These are phyloP conservation scores for Bubo scandiacus DNA, from an alignment of 2,113 vertebrate species.

Conservation along the genomic window DNA sequence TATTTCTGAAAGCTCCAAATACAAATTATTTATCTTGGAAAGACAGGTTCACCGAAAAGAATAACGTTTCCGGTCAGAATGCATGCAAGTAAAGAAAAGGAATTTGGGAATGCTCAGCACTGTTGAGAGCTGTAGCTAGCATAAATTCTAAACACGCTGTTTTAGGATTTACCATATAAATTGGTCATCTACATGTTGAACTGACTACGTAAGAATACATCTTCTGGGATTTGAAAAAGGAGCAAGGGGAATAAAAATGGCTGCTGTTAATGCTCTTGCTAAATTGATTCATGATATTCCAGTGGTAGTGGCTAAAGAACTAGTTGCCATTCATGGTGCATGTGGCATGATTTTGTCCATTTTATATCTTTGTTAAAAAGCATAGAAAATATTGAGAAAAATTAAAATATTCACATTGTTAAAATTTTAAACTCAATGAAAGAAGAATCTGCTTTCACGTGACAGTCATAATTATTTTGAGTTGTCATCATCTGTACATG, in stretches of 20 bases:
- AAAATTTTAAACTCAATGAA: background rate
- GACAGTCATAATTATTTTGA: background rate
- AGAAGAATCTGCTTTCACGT: background rate
- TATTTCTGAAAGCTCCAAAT: conserved; percentile 1
- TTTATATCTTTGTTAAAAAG: background rate
- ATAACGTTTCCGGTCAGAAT: background rate
- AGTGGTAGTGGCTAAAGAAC: background rate
- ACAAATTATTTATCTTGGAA: background rate
- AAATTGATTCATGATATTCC: background rate
- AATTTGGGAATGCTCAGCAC: background rate
- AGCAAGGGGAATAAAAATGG: background rate
- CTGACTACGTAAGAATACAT: background rate
- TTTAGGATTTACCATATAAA: background rate
- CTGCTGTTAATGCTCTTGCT: background rate
- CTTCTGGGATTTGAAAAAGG: background rate
- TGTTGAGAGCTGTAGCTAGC: background rate
- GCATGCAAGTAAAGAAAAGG: background rate
- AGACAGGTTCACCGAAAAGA: background rate
- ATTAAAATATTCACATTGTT: background rate
- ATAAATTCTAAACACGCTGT: background rate
- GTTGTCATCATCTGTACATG: background rate
- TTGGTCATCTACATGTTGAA: conserved; percentile 14
- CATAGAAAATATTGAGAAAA: background rate
- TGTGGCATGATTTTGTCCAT: background rate
- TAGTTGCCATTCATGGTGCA: background rate